Conservation (phyloP, 92 coral and sea anemone genomes). For the Blastomussa wellsi region DNA sequence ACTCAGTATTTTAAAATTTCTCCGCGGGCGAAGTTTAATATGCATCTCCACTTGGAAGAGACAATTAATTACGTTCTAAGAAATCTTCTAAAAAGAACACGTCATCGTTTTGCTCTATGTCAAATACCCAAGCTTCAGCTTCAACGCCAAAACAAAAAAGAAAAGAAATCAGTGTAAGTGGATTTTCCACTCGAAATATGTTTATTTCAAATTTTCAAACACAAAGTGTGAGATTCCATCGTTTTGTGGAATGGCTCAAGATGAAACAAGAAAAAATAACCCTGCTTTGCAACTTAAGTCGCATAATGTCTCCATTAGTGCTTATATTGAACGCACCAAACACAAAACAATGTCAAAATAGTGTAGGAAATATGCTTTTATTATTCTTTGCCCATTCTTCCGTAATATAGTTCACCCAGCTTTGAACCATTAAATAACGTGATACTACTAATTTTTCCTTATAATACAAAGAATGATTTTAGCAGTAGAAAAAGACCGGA, state of each 20-base stretch:
- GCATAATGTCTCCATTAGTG: constrained; percentile 26
- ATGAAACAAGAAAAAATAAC: background rate
- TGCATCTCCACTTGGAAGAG: constrained; percentile 16
- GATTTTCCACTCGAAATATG: background rate
- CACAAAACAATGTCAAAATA: constrained; percentile 36
- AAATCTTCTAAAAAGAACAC: background rate
- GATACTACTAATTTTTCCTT: constrained; percentile 7
- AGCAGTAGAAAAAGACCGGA: constrained; percentile 12
- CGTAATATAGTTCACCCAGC: constrained; percentile 35
- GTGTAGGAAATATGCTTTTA: constrained; percentile 9
- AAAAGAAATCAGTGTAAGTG: background rate
- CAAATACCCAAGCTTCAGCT: background rate
- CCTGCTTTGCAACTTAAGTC: constrained; percentile 11
- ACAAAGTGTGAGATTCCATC: background rate
- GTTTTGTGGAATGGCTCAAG: background rate
- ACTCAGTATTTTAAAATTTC: background rate
- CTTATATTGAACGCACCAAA: constrained; percentile 32
- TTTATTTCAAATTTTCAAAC: background rate
- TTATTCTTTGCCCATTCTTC: constrained; percentile 22
- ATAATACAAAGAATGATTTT: constrained; percentile 37
- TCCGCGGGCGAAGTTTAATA: background rate
- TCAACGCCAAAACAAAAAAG: background rate
- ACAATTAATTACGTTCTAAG: constrained; percentile 2
- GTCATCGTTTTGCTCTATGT: background rate
- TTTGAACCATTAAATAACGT: constrained; percentile 16